phyloP scores from a whole-genome alignment of 2,888 invertebrate species.

The Drosophila ezoana region DNA sequence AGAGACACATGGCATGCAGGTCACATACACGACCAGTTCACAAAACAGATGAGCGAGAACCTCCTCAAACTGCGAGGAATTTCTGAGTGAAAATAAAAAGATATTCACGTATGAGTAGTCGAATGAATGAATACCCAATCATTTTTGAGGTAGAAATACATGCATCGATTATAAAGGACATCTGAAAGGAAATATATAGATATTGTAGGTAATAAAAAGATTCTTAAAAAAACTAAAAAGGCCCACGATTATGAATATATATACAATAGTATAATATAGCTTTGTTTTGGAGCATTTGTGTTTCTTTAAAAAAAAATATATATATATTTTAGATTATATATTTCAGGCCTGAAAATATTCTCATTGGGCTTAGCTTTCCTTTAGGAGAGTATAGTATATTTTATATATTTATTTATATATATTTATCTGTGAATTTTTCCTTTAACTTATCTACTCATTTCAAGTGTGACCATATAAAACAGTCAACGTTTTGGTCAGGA shows the following conservation, averaged over 20 bases:
- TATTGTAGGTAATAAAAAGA: too few species aligned
- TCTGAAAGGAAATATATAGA: neutral
- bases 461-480: neutral
- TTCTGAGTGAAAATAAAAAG: conserved; percentile 10
- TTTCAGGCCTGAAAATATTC: too few species aligned
- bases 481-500: neutral
- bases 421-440: too few species aligned
- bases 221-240: too few species aligned
- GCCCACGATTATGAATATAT: too few species aligned
- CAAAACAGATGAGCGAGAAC: conserved; percentile 24
- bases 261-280: too few species aligned
- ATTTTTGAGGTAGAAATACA: neutral
- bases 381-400: too few species aligned
- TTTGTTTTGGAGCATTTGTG: too few species aligned
- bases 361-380: too few species aligned
- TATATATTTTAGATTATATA: too few species aligned
- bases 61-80: conserved; percentile 28
- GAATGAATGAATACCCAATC: neutral
- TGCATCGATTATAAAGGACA: neutral
- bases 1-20: conserved; percentile 39
- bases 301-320: too few species aligned
- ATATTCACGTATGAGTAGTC: conserved; percentile 1
- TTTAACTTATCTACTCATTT: neutral
- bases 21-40: conserved; percentile 46
- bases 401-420: too few species aligned